A percentile compares a stretch with the other conserved stretches of the same genome.
phyloP scores from a whole-genome alignment of 2,888 invertebrate species.

The Sicus ferrugineus region DNA sequence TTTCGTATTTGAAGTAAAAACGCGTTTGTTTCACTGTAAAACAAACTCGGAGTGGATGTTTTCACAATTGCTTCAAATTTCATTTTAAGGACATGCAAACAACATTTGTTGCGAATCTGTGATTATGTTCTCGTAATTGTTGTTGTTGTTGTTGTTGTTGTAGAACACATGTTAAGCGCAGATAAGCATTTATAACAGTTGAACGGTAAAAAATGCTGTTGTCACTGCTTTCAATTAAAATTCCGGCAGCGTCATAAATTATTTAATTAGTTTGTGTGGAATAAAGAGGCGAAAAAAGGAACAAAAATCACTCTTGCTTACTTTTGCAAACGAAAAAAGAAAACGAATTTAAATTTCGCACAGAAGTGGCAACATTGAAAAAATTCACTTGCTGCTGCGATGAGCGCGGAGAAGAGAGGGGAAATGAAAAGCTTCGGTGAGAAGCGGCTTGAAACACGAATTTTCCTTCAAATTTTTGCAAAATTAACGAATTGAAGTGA shows the following conservation, averaged over 20 bases:
- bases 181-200: background rate
- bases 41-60: conserved; percentile 1
- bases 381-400: no score
- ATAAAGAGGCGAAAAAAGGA: no score
- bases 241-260: conserved; percentile 26
- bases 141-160: background rate
- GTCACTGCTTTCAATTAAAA: conserved; percentile 30
- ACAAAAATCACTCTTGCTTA: conserved; percentile 1
- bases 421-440: background rate
- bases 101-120: background rate
- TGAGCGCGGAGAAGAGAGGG: no score
- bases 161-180: background rate
- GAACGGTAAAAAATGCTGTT: conserved; percentile 3
- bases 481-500: no score
- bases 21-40: background rate
- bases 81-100: conserved; percentile 12
- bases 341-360: no score
- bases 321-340: background rate
- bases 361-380: background rate
- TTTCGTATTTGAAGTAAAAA: conserved; percentile 47
- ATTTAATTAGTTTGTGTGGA: conserved; percentile 30
- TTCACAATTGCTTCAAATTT: conserved; percentile 6
- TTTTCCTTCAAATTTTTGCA: no score
- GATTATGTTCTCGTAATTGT: background rate
- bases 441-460: no score